phyloP scores from a whole-genome alignment of 2,888 invertebrate species.

The Drosophila koepferae region DNA sequence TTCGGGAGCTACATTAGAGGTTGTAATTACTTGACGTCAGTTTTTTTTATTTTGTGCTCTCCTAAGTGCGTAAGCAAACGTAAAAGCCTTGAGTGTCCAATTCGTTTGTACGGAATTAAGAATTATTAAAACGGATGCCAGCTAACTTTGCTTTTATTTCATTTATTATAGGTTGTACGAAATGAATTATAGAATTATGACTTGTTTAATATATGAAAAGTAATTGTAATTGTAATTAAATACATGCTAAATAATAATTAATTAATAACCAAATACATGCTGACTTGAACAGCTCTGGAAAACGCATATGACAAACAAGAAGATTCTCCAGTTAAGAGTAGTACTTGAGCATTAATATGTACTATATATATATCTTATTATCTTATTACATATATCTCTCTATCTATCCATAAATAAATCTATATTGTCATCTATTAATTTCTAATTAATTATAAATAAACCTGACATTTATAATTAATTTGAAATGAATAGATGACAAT shows the following conservation, averaged over 20 bases:
- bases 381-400: too few species aligned
- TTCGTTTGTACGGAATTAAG: background rate
- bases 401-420: too few species aligned
- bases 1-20: slow-evolving; percentile 46
- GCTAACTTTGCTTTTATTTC: background rate
- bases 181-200: slow-evolving; percentile 5
- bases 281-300: too few species aligned
- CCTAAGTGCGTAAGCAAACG: slow-evolving; percentile 9
- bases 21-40: slow-evolving; percentile 42
- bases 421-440: too few species aligned
- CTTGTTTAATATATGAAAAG: background rate
- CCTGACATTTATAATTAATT: too few species aligned
- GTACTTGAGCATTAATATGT: too few species aligned
- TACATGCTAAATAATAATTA: background rate
- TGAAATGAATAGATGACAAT: too few species aligned
- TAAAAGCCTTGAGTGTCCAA: slow-evolving; percentile 19
- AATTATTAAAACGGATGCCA: background rate
- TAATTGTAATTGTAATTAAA: background rate
- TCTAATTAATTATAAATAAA: too few species aligned
- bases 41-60: background rate
- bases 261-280: too few species aligned
- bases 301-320: too few species aligned
- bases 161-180: background rate
- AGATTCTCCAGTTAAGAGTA: too few species aligned
- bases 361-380: too few species aligned